Conservation (phyloP, 2,797 vertebrate species). For the Periparus ater region DNA sequence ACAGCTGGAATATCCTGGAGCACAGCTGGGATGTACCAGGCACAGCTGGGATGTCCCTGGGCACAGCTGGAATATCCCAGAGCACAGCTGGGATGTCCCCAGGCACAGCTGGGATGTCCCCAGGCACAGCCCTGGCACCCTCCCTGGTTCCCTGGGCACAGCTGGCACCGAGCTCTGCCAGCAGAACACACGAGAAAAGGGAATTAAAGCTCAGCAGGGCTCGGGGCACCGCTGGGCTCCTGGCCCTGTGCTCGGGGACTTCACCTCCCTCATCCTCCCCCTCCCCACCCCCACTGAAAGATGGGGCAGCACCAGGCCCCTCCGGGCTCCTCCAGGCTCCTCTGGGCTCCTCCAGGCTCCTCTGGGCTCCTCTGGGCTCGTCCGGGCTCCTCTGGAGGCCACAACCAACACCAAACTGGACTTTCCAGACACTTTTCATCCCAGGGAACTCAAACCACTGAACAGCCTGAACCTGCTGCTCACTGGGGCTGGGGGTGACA, state of each 20-base stretch:
- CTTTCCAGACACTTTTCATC: fast-evolving
- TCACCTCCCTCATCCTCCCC: background rate
- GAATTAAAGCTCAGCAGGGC: background rate
- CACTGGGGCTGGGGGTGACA: fast-evolving
- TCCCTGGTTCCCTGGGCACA: background rate
- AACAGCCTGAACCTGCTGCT: fast-evolving
- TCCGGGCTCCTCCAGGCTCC: background rate
- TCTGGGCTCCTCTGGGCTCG: background rate
- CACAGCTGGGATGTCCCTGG: too few relatives aligned
- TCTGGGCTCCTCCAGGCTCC: background rate
- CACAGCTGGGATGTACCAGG: too few relatives aligned
- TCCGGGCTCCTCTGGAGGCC: background rate
- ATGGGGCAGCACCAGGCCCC: background rate
- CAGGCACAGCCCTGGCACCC: background rate
- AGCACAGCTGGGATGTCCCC: too few relatives aligned
- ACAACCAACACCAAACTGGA: fast-evolving
- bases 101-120: too few relatives aligned
- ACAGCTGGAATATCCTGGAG: too few relatives aligned
- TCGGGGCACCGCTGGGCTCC: background rate
- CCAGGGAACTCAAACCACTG: background rate
- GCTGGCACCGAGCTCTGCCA: background rate
- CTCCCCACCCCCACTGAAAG: too few relatives aligned
- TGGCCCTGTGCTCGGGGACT: background rate
- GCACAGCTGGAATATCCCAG: too few relatives aligned
- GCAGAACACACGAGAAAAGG: fast-evolving